phyloP scores from a whole-genome alignment of 2,113 vertebrate species.

The Damaliscus lunatus region DNA sequence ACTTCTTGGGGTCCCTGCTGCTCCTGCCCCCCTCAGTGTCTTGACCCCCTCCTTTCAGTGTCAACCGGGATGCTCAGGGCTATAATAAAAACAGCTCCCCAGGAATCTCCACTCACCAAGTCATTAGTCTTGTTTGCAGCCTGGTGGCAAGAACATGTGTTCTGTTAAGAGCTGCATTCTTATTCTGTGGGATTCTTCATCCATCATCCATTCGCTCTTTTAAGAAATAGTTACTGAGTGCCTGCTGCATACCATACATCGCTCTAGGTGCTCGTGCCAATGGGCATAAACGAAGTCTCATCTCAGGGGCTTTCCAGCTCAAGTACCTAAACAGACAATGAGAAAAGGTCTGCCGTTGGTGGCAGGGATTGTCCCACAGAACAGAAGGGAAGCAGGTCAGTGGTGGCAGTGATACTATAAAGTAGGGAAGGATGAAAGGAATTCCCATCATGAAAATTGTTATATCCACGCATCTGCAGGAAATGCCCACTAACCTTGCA shows the following conservation, averaged over 20 bases:
- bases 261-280: background rate
- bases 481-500: background rate
- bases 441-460: background rate
- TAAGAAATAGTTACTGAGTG: background rate
- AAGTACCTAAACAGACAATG: background rate
- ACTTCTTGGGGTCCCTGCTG: background rate
- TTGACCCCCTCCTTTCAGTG: background rate
- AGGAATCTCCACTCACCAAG: background rate
- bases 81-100: fast-evolving
- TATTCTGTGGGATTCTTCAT: background rate
- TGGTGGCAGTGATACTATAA: background rate
- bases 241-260: background rate
- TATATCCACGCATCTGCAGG: background rate
- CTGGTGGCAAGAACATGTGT: background rate
- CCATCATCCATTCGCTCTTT: background rate
- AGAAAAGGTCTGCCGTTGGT: background rate
- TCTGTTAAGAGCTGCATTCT: background rate
- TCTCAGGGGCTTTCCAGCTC: background rate
- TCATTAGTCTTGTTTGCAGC: background rate
- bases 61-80: background rate
- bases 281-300: background rate
- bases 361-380: background rate
- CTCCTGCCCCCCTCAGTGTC: background rate
- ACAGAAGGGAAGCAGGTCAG: background rate
- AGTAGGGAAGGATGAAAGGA: background rate